A percentile compares a stretch with the other conserved stretches of the same genome.
Evolutionary conservation across 53 echinoderm and acorn worm genomes (phyloP).

Genomic region (Patiria pectinifera): DNA sequence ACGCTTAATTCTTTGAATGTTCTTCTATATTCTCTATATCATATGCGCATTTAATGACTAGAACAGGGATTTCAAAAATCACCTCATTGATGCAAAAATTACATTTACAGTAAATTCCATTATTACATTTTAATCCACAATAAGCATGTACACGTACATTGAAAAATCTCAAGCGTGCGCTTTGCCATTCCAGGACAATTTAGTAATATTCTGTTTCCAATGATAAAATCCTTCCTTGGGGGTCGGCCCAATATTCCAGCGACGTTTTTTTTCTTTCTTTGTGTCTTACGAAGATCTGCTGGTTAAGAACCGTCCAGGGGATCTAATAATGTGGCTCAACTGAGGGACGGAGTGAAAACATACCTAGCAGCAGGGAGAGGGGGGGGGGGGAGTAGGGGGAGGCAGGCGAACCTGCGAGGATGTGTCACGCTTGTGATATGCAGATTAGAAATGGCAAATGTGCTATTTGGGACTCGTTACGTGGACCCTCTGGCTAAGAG

Average conservation of each 20-base stretch:
- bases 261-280: background rate
- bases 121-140: no score
- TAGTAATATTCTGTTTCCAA: background rate
- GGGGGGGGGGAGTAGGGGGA: background rate
- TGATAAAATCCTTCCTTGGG: background rate
- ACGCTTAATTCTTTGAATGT: background rate
- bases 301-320: background rate
- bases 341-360: background rate
- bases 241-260: background rate
- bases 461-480: slow-evolving; percentile 33
- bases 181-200: background rate
- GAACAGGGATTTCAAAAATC: no score
- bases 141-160: background rate
- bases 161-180: background rate
- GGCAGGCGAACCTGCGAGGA: background rate
- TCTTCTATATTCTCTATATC: background rate
- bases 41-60: background rate
- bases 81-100: background rate
- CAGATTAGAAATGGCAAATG: slow-evolving; percentile 30
- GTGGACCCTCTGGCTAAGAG: background rate
- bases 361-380: background rate
- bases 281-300: background rate
- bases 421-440: slow-evolving; percentile 22
- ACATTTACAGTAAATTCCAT: no score
- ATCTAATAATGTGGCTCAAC: background rate